These are phyloP conservation scores for Mycteria americana DNA, from an alignment of 2,797 vertebrate species.

Conservation along the genomic window DNA sequence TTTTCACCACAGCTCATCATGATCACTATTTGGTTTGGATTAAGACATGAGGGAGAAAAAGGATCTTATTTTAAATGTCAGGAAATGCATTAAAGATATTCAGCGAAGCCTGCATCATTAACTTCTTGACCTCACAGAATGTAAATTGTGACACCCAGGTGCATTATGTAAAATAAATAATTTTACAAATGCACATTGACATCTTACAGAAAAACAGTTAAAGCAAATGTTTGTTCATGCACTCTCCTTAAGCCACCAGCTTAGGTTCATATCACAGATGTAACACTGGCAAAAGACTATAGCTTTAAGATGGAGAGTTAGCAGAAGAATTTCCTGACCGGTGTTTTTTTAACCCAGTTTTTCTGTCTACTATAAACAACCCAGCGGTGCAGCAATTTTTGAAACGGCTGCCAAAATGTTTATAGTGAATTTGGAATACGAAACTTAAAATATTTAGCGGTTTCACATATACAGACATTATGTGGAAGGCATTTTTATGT, in stretches of 20 bases:
- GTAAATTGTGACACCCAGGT: background rate
- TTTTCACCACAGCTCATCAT: background rate
- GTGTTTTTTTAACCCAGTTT: slow-evolving; percentile 55
- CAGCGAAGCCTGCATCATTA: background rate
- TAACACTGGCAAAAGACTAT: background rate
- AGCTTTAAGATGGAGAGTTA: slow-evolving; percentile 31
- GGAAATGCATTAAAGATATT: background rate
- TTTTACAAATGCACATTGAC: background rate
- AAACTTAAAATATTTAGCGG: slow-evolving; percentile 34
- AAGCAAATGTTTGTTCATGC: background rate
- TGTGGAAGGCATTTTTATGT: slow-evolving; percentile 28
- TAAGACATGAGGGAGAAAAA: background rate
- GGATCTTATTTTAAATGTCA: background rate
- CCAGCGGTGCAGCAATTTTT: background rate
- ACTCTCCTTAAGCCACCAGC: background rate
- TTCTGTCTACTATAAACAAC: slow-evolving; percentile 54
- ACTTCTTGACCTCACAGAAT: background rate
- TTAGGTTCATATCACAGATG: slow-evolving; percentile 19
- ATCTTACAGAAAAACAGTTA: slow-evolving; percentile 7
- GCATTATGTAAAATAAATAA: slow-evolving; percentile 22
- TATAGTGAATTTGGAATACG: slow-evolving; percentile 35
- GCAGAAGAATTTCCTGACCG: slow-evolving; percentile 54
- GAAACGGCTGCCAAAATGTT: slow-evolving; percentile 35
- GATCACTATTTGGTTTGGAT: slow-evolving; percentile 34
- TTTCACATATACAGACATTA: slow-evolving; percentile 28